Conservation (phyloP, 2,888 invertebrate genomes). For the Pachycephus smyrnensis region DNA sequence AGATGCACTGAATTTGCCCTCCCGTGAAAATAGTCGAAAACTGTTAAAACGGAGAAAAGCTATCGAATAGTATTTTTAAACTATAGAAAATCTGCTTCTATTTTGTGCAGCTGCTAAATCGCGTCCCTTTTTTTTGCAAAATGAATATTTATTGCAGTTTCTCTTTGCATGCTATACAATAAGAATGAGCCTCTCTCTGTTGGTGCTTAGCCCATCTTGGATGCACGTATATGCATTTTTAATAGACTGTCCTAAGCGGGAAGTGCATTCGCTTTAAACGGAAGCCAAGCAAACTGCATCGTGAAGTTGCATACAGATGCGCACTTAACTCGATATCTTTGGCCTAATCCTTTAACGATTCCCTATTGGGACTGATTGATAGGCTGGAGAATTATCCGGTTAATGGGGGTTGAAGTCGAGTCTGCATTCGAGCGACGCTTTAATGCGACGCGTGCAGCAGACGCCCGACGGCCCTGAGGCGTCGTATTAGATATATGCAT, state of each 20-base stretch:
- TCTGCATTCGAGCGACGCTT: background rate
- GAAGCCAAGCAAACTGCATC: background rate
- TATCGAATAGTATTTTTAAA: no score
- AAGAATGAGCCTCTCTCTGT: background rate
- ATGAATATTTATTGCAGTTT: background rate
- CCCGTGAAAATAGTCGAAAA: no score
- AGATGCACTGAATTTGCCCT: background rate
- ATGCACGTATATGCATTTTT: background rate
- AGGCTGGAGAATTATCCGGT: background rate
- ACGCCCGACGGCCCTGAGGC: background rate
- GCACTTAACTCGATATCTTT: background rate
- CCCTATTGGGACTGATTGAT: background rate
- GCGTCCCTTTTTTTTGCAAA: background rate
- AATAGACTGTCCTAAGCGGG: background rate
- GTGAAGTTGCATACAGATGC: background rate
- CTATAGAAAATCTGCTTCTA: no score
- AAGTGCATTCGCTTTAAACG: background rate
- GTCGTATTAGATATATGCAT: background rate
- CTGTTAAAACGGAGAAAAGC: no score
- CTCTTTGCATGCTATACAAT: background rate
- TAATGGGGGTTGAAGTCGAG: background rate
- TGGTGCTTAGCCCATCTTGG: background rate
- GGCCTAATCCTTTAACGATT: background rate
- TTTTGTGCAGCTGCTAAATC: background rate
- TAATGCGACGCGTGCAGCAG: background rate